These are phyloP conservation scores for Hemibagrus guttatus DNA, from an alignment of 2,797 vertebrate species.

Conservation along the genomic window DNA sequence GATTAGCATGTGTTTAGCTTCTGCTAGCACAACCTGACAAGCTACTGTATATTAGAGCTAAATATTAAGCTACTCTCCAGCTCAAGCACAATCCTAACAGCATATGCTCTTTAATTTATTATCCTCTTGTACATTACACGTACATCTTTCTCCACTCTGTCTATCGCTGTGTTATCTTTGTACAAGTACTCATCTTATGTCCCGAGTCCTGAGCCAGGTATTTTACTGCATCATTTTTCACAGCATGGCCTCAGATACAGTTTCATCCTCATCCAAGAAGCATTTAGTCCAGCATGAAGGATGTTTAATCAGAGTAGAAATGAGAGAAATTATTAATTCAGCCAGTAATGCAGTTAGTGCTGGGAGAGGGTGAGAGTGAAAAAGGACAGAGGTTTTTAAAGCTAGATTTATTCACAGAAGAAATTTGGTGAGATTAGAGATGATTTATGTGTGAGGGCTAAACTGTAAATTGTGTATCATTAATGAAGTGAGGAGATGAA, in stretches of 20 bases:
- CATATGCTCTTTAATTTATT: not conserved
- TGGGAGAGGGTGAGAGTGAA: not conserved
- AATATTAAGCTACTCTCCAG: not conserved
- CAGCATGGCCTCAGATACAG: not conserved
- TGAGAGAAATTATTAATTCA: not conserved
- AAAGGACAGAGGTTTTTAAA: not conserved
- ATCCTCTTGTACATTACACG: not conserved
- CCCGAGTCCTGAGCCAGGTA: not conserved
- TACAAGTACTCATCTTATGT: not conserved
- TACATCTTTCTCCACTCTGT: not conserved
- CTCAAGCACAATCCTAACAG: not conserved
- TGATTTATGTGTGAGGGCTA: not conserved
- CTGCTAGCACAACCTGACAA: not conserved
- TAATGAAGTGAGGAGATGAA: not conserved
- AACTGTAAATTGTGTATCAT: not conserved
- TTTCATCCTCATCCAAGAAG: constrained; percentile 1
- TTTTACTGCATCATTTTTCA: not conserved
- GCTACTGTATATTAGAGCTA: not conserved
- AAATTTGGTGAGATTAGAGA: not conserved
- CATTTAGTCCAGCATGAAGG: not conserved
- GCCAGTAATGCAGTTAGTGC: not conserved
- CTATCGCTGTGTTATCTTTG: not conserved
- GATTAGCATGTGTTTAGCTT: not conserved
- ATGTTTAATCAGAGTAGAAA: too few species aligned
- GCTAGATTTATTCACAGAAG: not conserved